These are phyloP conservation scores for Misgurnus anguillicaudatus DNA, from an alignment of 2,113 vertebrate genomes.

Conservation along the genomic window DNA sequence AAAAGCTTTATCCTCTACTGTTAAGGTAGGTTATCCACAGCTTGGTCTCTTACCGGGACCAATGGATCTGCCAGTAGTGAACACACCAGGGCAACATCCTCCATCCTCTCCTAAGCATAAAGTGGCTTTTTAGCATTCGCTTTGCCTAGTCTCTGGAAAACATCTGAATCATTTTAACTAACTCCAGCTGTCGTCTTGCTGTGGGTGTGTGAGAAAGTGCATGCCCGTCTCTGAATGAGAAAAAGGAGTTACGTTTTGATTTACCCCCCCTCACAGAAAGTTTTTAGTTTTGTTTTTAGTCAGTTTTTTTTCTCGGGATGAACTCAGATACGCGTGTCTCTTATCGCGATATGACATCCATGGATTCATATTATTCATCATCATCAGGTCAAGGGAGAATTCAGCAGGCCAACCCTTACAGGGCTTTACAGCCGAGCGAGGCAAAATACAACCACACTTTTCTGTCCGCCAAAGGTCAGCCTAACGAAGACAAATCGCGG, in stretches of 20 bases:
- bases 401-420: slow-evolving; percentile 85
- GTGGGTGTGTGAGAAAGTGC: slow-evolving; percentile 52
- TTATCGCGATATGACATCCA: slow-evolving; percentile 93
- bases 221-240: slow-evolving; percentile 58
- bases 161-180: slow-evolving; percentile 89
- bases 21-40: slow-evolving; percentile 57
- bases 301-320: slow-evolving; percentile 89
- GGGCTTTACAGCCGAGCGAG: slow-evolving; percentile 89
- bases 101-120: slow-evolving; percentile 73
- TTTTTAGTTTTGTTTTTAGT: slow-evolving; percentile 57
- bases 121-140: slow-evolving; percentile 78
- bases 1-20: slow-evolving; percentile 51
- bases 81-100: slow-evolving; percentile 66
- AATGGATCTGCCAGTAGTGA: no score
- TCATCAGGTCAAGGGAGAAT: slow-evolving; percentile 86
- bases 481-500: slow-evolving; percentile 86
- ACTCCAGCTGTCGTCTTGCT: slow-evolving; percentile 78
- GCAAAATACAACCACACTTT: slow-evolving; percentile 90
- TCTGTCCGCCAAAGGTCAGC: slow-evolving; percentile 91
- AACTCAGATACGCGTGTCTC: slow-evolving; percentile 92
- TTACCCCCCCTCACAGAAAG: no score
- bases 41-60: slow-evolving; percentile 48
- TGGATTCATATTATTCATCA: slow-evolving; percentile 95
- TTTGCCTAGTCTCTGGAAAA: slow-evolving; percentile 85
- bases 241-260: slow-evolving; percentile 66